A percentile compares a stretch with the other conserved stretches of the same genome.
These are phyloP conservation scores for Myioborus miniatus DNA, from an alignment of 2,797 vertebrate species.

Conservation along the genomic window DNA sequence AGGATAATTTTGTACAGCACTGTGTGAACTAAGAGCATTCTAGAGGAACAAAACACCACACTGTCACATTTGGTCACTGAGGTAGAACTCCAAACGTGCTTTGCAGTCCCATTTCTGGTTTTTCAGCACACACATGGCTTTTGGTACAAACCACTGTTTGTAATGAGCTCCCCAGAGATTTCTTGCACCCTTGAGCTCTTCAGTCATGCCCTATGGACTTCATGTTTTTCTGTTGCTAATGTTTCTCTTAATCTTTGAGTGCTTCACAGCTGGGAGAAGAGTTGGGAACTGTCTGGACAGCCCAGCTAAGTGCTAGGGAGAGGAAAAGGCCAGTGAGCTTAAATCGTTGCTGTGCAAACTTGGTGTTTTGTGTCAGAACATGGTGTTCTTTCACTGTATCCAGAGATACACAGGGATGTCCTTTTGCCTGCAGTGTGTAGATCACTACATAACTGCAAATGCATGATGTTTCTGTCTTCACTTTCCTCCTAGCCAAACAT, in stretches of 20 bases:
- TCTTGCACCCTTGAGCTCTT: neutral
- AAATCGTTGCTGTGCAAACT: neutral
- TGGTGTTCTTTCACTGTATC: neutral
- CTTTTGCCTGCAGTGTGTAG: neutral
- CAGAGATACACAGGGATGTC: fast-evolving
- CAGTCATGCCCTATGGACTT: neutral
- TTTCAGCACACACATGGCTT: neutral
- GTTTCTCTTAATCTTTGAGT: neutral
- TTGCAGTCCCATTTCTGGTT: neutral
- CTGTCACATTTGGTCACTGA: neutral
- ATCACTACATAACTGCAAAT: neutral
- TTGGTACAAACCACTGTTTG: neutral
- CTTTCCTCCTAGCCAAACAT: neutral
- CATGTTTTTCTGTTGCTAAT: neutral
- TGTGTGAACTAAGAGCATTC: neutral
- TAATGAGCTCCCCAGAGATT: neutral
- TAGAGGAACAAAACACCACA: neutral
- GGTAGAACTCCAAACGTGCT: neutral
- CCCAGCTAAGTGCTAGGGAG: neutral
- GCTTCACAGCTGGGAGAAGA: neutral
- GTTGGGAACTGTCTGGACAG: neutral
- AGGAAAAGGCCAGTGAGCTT: neutral
- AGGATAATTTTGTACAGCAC: neutral
- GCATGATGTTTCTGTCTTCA: neutral
- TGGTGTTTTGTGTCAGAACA: neutral